Evolutionary conservation across 2,113 vertebrate genomes (phyloP), one percentile per base, ranked within the genome.

Genomic region (Phrynosoma platyrhinos): DNA sequence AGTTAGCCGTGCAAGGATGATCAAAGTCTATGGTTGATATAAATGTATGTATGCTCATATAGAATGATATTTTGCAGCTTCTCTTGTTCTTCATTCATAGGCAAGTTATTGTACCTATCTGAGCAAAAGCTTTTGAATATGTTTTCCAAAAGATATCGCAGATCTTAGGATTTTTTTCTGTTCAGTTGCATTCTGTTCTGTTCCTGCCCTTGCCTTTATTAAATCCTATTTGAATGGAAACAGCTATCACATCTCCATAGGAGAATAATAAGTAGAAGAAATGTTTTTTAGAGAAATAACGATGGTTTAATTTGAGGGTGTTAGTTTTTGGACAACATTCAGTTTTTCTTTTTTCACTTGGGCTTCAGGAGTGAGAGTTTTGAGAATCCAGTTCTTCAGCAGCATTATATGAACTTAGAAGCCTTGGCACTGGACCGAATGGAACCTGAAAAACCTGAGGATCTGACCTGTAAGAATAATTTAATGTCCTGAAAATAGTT

Each of bases 321-420:
- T 47, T 47, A 47, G 42, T 47, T 47, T 47, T 47, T 47, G 42
- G 42, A 47, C 42, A 47, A 47, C 42, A 47, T 47, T 47, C 42
- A 47, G 10, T 30, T 30, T 6, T 55, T 25, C 79, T 83, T 55
- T n/a, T 21, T 14, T 42, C 82, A 90, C 77, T 66, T 88, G 90
- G 78, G 2, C 82, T 88, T 94, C 66, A 99, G 99, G 97, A 96
- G 95, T 86, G 98, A 98, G 82, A 96, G 97, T 69, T 99, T 99
- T 95, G 98, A 99, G 97, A 99, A 99, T 93, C 99, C 99, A 0
- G 97, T 97, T 76, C 94, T 99, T 81, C 99, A 99, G 95, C 97
- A 98, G 93, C 98, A 99, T 89, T 99, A 96, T 95, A 97, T 98
- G 92, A 99, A 99, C 96, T 95, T 99, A 94, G 99, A 99, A 94